These are phyloP conservation scores for Otus scops DNA, from an alignment of 2,797 vertebrate genomes.

Conservation along the genomic window DNA sequence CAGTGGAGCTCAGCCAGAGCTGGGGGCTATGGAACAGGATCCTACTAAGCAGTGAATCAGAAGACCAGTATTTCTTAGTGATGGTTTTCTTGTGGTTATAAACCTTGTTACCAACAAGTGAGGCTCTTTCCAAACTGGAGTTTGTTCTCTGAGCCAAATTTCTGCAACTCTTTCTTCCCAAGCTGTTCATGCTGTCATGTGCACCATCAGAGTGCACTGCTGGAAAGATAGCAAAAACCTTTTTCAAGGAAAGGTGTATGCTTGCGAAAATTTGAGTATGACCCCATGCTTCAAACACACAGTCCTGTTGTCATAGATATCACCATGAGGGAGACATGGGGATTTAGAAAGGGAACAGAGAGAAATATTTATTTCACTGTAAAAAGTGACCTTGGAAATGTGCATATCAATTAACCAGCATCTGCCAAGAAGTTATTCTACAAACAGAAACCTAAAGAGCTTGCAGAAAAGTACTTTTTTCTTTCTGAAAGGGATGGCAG, in stretches of 20 bases:
- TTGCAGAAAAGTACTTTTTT: not conserved
- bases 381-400: constrained; percentile 64
- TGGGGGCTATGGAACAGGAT: not conserved
- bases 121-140: not conserved
- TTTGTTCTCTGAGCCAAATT: not conserved
- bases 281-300: not conserved
- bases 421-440: constrained; percentile 60
- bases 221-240: not conserved
- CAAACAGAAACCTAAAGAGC: constrained; percentile 45
- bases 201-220: not conserved
- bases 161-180: not conserved
- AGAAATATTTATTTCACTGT: constrained; percentile 15
- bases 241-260: not conserved
- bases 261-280: not conserved
- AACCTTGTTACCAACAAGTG: not conserved
- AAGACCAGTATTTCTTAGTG: not conserved
- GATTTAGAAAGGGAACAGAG: constrained; percentile 18
- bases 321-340: not conserved
- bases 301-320: not conserved
- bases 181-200: not conserved
- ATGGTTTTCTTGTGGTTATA: not conserved
- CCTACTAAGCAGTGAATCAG: not conserved
- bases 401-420: constrained; percentile 60
- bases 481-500: constrained; percentile 52
- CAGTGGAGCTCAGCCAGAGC: not conserved